phyloP scores from a whole-genome alignment of 2,888 invertebrate genomes.

The Lysandra coridon region DNA sequence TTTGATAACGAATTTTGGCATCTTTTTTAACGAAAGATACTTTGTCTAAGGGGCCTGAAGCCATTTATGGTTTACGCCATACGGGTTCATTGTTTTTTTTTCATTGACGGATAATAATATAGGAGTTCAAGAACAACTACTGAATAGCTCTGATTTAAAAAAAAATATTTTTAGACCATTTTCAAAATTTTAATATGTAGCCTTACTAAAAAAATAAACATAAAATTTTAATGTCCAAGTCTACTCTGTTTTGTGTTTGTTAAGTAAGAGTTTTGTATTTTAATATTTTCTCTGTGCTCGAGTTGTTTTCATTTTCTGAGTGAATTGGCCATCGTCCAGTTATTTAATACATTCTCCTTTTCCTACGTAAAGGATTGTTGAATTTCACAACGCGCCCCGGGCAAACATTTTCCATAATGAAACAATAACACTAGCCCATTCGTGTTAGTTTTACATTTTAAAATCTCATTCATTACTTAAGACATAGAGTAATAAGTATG shows the following conservation, averaged over 20 bases:
- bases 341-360: slow-evolving; percentile 22
- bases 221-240: neutral
- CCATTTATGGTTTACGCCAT: too few species aligned
- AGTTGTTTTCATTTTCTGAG: slow-evolving; percentile 22
- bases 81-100: too few species aligned
- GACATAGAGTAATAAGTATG: neutral
- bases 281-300: slow-evolving; percentile 11
- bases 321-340: slow-evolving; percentile 25
- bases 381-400: slow-evolving; percentile 1
- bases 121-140: too few species aligned
- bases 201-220: neutral
- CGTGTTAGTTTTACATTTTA: slow-evolving; percentile 15
- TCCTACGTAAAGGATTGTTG: slow-evolving; percentile 20
- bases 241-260: neutral
- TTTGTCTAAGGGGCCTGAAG: too few species aligned
- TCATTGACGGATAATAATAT: too few species aligned
- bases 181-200: too few species aligned
- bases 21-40: too few species aligned
- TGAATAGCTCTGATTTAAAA: too few species aligned
- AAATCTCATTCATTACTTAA: slow-evolving; percentile 7
- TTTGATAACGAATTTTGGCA: too few species aligned
- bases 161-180: too few species aligned
- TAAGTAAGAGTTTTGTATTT: neutral
- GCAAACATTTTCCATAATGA: neutral
- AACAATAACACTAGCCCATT: neutral